Conservation (phyloP, 2,888 invertebrate genomes). For the Choristoneura rosaceana region DNA sequence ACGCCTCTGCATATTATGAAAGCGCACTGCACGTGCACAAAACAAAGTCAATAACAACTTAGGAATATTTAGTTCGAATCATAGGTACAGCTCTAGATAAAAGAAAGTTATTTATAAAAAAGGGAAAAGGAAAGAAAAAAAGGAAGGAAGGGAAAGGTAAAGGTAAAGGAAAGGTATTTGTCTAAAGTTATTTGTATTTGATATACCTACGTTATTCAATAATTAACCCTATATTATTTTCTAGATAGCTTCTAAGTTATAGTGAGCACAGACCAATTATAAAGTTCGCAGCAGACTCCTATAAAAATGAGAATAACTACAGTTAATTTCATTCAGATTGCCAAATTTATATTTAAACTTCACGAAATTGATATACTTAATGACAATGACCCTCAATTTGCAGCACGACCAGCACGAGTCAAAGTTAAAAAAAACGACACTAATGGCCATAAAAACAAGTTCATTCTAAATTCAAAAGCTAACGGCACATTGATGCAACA, state of each 20-base stretch:
- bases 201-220: no score
- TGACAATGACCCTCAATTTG: not conserved
- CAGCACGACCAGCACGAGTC: slow-evolving; percentile 1
- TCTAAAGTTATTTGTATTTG: no score
- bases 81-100: no score
- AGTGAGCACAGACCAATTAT: no score
- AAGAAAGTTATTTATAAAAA: no score
- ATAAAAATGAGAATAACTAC: not conserved
- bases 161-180: no score
- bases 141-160: no score
- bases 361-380: not conserved
- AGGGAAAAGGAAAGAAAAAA: no score
- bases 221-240: no score
- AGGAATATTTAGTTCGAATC: no score
- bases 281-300: no score
- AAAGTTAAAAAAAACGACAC: slow-evolving; percentile 6
- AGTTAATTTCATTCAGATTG: not conserved
- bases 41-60: not conserved
- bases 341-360: not conserved
- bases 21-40: not conserved
- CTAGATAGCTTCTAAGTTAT: no score
- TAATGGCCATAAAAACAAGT: slow-evolving; percentile 23
- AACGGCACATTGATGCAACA: slow-evolving; percentile 42
- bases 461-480: slow-evolving; percentile 19
- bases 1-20: not conserved